Conservation (phyloP, 2,113 vertebrate genomes). For the Aphyosemion australe region DNA sequence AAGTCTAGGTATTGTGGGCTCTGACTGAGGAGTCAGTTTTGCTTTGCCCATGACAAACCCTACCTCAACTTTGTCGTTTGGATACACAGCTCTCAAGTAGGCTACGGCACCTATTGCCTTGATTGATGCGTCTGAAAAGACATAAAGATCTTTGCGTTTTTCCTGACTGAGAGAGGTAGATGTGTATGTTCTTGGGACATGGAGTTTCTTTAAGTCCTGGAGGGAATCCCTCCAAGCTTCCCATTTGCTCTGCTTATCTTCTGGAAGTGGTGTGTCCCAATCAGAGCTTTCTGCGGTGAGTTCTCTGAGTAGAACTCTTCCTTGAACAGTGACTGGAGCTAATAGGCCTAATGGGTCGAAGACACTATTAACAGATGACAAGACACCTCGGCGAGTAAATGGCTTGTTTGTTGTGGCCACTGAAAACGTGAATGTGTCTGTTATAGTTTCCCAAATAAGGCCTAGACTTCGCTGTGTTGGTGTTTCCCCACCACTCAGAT, state of each 20-base stretch:
- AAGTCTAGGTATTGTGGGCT: neutral
- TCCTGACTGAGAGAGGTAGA: neutral
- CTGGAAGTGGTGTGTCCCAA: conserved; percentile 3
- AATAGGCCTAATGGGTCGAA: conserved; percentile 2
- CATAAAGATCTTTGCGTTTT: neutral
- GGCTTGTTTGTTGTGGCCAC: too few species aligned
- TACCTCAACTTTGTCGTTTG: neutral
- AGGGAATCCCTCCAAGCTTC: neutral
- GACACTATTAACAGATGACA: too few species aligned
- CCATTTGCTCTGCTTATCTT: neutral
- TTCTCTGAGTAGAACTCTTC: conserved; percentile 15
- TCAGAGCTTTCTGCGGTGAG: neutral
- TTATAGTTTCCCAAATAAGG: too few species aligned
- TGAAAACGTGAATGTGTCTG: too few species aligned
- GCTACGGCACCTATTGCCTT: neutral
- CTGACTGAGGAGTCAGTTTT: neutral
- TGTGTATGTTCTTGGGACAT: neutral
- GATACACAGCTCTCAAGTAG: neutral
- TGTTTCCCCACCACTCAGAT: too few species aligned
- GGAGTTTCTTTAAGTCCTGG: conserved; percentile 5
- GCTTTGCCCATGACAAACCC: conserved; percentile 1
- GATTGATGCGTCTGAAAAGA: neutral
- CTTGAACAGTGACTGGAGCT: conserved; percentile 4
- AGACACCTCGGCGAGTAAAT: too few species aligned
- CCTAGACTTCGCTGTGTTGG: too few species aligned